Conservation (phyloP, 2,113 vertebrate genomes). For the Myxocyprinus asiaticus region DNA sequence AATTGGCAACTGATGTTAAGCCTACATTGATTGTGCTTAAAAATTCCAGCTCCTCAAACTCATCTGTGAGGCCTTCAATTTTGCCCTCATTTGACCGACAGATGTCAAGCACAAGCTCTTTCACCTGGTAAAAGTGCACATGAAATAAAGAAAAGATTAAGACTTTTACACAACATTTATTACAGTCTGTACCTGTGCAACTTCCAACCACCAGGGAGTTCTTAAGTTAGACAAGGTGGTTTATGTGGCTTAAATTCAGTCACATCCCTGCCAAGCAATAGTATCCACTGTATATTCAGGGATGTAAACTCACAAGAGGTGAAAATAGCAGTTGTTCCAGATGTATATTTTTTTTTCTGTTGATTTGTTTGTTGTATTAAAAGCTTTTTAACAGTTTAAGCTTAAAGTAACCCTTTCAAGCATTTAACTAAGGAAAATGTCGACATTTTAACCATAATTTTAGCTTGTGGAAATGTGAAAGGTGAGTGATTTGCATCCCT, state of each 20-base stretch:
- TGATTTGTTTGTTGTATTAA: too few relatives aligned
- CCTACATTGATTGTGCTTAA: conserved; percentile 98
- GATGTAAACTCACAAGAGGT: too few relatives aligned
- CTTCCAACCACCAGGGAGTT: conserved; percentile 17
- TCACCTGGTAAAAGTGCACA: conserved; percentile 77
- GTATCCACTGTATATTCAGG: too few relatives aligned
- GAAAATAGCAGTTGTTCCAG: too few relatives aligned
- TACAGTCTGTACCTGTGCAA: conserved; percentile 30
- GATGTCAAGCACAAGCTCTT: conserved; percentile 97
- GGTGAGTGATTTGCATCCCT: too few relatives aligned
- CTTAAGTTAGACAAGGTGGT: conserved; percentile 20
- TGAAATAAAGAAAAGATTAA: background rate
- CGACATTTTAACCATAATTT: too few relatives aligned
- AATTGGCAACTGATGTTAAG: conserved; percentile 89
- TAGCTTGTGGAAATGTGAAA: too few relatives aligned
- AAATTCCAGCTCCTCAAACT: conserved; percentile 97
- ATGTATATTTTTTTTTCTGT: too few relatives aligned
- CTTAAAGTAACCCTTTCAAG: too few relatives aligned
- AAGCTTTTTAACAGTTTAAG: too few relatives aligned
- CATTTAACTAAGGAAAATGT: too few relatives aligned
- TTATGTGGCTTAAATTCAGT: conserved; percentile 56
- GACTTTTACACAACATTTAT: conserved; percentile 14
- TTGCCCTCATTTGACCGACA: conserved; percentile 94
- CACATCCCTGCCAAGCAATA: conserved; percentile 12
- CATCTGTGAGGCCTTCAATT: conserved; percentile 95